Conservation (phyloP, 2,888 invertebrate species). For the Agonopterix arenella region DNA sequence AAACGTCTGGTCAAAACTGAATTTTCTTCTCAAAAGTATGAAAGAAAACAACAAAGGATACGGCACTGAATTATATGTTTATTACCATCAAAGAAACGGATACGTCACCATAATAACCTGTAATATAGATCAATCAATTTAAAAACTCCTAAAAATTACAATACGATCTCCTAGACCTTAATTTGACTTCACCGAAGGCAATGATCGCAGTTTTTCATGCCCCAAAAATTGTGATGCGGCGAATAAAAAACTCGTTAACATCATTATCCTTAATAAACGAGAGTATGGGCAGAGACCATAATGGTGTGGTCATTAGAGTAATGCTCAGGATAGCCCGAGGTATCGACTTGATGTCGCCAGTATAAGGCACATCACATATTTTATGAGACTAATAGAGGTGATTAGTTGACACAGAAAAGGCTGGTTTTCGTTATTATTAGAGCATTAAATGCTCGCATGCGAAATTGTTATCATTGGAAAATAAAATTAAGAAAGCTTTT, state of each 20-base stretch:
- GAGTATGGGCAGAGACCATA: slow-evolving; percentile 46
- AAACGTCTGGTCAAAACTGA: too few relatives aligned
- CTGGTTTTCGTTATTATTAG: too few relatives aligned
- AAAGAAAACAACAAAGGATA: too few relatives aligned
- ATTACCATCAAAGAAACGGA: too few relatives aligned
- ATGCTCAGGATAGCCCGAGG: slow-evolving; percentile 36
- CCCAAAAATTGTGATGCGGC: slow-evolving; percentile 33
- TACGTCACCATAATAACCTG: too few relatives aligned
- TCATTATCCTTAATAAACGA: slow-evolving; percentile 64
- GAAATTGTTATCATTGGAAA: too few relatives aligned
- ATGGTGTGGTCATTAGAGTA: slow-evolving; percentile 54
- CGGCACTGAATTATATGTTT: too few relatives aligned
- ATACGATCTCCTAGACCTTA: slow-evolving; percentile 18
- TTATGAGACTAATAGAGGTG: slow-evolving; percentile 11
- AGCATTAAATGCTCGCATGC: too few relatives aligned
- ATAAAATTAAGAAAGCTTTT: too few relatives aligned
- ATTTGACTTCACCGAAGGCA: slow-evolving; percentile 35
- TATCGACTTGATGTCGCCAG: slow-evolving; percentile 44
- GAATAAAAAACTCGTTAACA: slow-evolving; percentile 63
- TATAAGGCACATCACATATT: slow-evolving; percentile 3
- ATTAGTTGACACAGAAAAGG: background rate
- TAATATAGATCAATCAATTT: too few relatives aligned
- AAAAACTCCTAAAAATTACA: background rate
- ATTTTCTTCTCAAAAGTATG: too few relatives aligned
- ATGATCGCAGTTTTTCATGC: slow-evolving; percentile 35